Conservation (phyloP, 2,113 vertebrate species). For the Colinus virginianus region DNA sequence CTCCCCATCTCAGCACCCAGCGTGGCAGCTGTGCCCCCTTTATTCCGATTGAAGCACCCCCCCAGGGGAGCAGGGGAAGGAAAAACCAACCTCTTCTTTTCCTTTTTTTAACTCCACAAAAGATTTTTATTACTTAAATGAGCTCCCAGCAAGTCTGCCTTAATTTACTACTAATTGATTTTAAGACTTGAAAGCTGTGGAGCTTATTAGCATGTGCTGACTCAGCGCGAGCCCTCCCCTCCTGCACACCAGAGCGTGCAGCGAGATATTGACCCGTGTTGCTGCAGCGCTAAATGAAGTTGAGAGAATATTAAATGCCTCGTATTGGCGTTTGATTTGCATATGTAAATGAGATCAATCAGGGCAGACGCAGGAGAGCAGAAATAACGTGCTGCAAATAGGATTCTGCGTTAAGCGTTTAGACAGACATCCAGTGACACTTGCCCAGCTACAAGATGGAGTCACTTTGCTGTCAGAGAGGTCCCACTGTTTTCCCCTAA, state of each 20-base stretch:
- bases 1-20: background rate
- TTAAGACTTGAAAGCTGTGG: conserved; percentile 80
- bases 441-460: rapidly evolving
- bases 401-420: background rate
- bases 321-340: conserved; percentile 64
- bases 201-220: conserved; percentile 80
- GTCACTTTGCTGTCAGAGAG: background rate
- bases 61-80: background rate
- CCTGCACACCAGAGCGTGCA: background rate
- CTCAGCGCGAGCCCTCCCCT: conserved; percentile 68
- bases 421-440: background rate
- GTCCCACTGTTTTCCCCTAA: rapidly evolving
- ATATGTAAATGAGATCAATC: conserved; percentile 80
- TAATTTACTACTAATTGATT: conserved; percentile 86
- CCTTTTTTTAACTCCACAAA: conserved; percentile 71
- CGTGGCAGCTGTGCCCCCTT: background rate
- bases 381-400: conserved; percentile 42
- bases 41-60: background rate
- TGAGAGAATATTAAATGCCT: conserved; percentile 70
- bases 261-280: conserved; percentile 58
- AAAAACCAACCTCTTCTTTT: conserved; percentile 4
- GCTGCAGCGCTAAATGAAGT: conserved; percentile 68
- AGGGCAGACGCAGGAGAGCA: conserved; percentile 48
- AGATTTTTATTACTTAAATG: conserved; percentile 80
- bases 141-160: conserved; percentile 78